A percentile compares a stretch with the other conserved stretches of the same genome.
Evolutionary conservation across 2,797 vertebrate genomes (phyloP).

Genomic region (Coregonus ussuriensis): DNA sequence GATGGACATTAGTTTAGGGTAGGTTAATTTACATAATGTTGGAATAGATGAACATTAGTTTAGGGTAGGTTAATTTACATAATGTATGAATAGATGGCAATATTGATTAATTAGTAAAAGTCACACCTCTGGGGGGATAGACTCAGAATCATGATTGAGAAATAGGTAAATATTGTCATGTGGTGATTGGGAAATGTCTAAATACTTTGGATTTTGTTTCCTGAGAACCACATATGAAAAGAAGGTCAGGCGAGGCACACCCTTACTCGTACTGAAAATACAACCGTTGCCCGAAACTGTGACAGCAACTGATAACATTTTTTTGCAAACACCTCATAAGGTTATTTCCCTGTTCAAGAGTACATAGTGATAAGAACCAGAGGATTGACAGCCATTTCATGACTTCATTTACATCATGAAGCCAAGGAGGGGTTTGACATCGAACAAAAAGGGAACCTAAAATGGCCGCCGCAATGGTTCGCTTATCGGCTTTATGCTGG

Average conservation of each 20-base stretch:
- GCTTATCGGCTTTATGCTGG: conserved; percentile 80
- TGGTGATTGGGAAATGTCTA: conserved; percentile 2
- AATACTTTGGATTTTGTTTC: neutral
- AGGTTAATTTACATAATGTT: too few relatives aligned
- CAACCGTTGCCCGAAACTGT: conserved; percentile 47
- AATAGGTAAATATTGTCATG: neutral
- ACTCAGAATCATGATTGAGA: neutral
- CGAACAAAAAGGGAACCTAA: conserved; percentile 32
- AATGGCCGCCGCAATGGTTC: conserved; percentile 74
- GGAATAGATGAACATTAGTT: too few relatives aligned
- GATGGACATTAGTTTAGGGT: too few relatives aligned
- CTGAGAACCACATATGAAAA: neutral
- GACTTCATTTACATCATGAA: conserved; percentile 16
- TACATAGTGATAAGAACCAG: conserved; percentile 52
- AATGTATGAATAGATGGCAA: too few relatives aligned
- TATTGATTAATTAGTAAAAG: too few relatives aligned
- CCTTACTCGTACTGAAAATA: conserved; percentile 33
- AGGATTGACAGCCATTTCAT: conserved; percentile 46
- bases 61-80: too few relatives aligned
- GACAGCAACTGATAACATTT: conserved; percentile 44
- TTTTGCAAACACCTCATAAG: conserved; percentile 66
- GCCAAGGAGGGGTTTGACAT: neutral
- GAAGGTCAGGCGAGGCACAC: conserved; percentile 29
- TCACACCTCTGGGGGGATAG: neutral
- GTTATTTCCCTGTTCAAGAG: conserved; percentile 40